Evolutionary conservation across 2,888 invertebrate genomes (phyloP), one percentile per base, ranked within the genome.

Genomic region (Pterostichus madidus): DNA sequence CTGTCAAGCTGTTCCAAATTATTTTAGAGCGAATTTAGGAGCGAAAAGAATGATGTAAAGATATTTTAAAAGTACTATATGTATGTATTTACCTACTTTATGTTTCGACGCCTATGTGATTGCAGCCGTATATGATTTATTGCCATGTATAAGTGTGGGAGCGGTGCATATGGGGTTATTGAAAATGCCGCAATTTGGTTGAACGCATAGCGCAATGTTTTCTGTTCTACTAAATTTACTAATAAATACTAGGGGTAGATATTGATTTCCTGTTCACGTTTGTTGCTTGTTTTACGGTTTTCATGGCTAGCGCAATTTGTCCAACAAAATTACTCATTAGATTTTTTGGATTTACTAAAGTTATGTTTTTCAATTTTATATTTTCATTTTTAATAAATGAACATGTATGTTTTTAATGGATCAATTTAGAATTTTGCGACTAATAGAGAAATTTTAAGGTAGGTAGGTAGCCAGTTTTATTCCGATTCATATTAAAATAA

Each of bases 181-280:
- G 64, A 64, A 64, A 64, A 35, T 64, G 64, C 64, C 32, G 64
- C 64, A 64, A 13, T 64, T 35, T 11, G 59, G 32, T 11, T 13
- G 35, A 64, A n/a, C 32, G 64, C 35, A 35, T 13, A 5, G 49
- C 31, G 64, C 64, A 64, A 24, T 59, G 11, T 24, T 24, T 24
- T 24, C 24, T 5, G 64, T 39, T 39, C 39, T 39, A 39, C 39
- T 13, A 64, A 64, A 64, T 64, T 64, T 64, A 31, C 39, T 64
- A 64, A 64, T 64, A 32, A 64, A 13, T 35, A 64, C 64, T 49
- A 8, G 39, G 59, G 31, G 53, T 59, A 13, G 35, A 6, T 64
- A 64, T 64, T 64, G 64, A 64, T 64, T 64, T 64, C 64, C 49
- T 49, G 49, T 49, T 39, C 39, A 39, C 39, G 39, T 39, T 39